phyloP scores from a whole-genome alignment of 2,797 vertebrate species.

The Malurus leucopterus region DNA sequence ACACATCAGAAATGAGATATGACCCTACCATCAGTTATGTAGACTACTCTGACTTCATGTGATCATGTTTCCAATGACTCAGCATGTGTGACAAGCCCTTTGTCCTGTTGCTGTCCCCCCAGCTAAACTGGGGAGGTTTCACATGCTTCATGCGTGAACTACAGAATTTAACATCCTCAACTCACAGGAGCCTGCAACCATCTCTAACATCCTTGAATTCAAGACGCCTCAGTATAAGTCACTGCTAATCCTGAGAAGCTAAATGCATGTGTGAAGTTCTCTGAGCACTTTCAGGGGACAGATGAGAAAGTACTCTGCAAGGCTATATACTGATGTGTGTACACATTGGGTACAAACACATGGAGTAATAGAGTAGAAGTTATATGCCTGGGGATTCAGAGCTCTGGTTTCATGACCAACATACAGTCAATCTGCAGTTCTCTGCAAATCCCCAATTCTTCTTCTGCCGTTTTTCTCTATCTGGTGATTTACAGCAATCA shows the following conservation, averaged over 20 bases:
- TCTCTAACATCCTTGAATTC: constrained; percentile 23
- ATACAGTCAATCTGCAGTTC: neutral
- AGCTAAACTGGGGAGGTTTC: constrained; percentile 46
- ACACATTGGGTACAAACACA: neutral
- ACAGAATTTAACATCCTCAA: constrained; percentile 52
- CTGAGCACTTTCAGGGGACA: neutral
- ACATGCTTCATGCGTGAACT: constrained; percentile 47
- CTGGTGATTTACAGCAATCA: neutral
- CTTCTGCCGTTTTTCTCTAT: neutral
- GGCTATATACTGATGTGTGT: neutral
- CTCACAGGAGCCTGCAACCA: neutral
- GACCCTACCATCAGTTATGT: constrained; percentile 51
- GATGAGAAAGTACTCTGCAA: neutral
- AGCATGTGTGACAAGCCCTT: constrained; percentile 55
- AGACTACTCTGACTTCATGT: constrained; percentile 30
- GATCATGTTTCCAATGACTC: constrained; percentile 60
- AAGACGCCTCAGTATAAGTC: constrained; percentile 8
- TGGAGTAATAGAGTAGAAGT: neutral
- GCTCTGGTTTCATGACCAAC: neutral
- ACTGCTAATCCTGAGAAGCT: constrained; percentile 20
- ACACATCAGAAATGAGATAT: constrained; percentile 66
- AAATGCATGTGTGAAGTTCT: neutral
- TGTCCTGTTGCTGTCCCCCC: constrained; percentile 54
- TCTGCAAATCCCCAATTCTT: neutral
- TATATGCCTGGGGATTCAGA: neutral